Conservation (phyloP, 2,797 vertebrate species). For the Tamandua tetradactyla region DNA sequence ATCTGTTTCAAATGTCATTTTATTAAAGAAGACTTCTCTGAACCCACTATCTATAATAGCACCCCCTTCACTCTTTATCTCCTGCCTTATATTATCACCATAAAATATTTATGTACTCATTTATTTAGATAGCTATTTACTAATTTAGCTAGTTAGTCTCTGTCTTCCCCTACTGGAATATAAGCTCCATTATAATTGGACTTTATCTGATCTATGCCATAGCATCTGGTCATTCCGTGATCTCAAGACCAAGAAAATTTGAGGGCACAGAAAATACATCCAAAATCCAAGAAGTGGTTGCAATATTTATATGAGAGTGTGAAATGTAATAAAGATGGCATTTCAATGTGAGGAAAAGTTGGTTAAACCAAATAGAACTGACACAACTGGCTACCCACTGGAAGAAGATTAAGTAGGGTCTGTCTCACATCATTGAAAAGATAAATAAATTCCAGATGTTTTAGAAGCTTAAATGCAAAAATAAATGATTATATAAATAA, state of each 20-base stretch:
- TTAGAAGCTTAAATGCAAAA: constrained; percentile 74
- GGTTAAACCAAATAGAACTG: constrained; percentile 60
- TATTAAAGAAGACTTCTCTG: neutral
- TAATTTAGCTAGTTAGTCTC: neutral
- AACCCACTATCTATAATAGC: neutral
- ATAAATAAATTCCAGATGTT: constrained; percentile 79
- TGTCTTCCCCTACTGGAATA: neutral
- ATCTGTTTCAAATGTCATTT: neutral
- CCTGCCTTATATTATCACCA: neutral
- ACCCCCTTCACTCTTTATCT: neutral
- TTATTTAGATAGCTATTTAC: neutral
- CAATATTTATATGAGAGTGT: constrained; percentile 69
- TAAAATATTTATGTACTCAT: neutral
- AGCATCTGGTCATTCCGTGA: too few relatives aligned
- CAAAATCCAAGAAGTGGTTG: constrained; percentile 64
- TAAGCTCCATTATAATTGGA: neutral
- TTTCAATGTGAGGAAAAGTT: constrained; percentile 54
- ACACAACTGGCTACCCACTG: constrained; percentile 75
- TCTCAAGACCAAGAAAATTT: neutral
- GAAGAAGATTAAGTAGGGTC: constrained; percentile 67
- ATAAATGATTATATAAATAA: constrained; percentile 74
- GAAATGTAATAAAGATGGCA: constrained; percentile 60
- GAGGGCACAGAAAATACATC: constrained; percentile 32
- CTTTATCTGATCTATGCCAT: neutral
- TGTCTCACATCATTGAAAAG: constrained; percentile 65